Evolutionary conservation across 2,888 invertebrate species (phyloP).

Genomic region (Blastobasis adustella): DNA sequence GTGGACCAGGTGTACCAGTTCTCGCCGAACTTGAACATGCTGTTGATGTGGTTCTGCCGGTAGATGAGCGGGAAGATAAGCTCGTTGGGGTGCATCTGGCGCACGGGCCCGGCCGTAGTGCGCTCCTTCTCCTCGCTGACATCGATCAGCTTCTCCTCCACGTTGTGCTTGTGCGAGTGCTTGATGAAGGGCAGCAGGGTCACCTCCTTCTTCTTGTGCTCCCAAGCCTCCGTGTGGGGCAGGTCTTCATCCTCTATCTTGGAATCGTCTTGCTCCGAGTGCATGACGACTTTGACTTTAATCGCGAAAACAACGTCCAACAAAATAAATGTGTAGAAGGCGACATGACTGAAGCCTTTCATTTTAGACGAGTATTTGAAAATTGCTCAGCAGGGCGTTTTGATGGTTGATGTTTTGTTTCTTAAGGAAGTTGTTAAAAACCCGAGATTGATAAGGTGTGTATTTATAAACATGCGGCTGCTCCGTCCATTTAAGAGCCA

Average conservation of each 20-base stretch:
- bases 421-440: conserved; percentile 27
- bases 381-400: neutral
- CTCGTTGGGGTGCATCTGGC: conserved; percentile 54
- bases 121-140: conserved; percentile 39
- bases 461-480: conserved; percentile 44
- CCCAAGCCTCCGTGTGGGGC: conserved; percentile 33
- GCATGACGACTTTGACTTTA: conserved; percentile 62
- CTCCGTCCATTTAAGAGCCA: conserved; percentile 18
- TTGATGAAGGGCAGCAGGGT: conserved; percentile 47
- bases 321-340: conserved; percentile 24
- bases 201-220: conserved; percentile 27
- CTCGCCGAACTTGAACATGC: conserved; percentile 65
- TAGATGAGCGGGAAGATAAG: conserved; percentile 61
- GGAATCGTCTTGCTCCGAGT: conserved; percentile 57
- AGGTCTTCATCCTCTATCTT: conserved; percentile 44
- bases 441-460: conserved; percentile 33
- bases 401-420: conserved; percentile 4
- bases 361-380: conserved; percentile 23
- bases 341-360: conserved; percentile 26
- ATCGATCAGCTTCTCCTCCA: conserved; percentile 32
- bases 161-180: conserved; percentile 23
- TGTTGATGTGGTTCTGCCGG: conserved; percentile 55
- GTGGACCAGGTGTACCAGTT: conserved; percentile 68
- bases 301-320: conserved; percentile 37
- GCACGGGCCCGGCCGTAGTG: conserved; percentile 37